phyloP scores from a whole-genome alignment of 2,113 vertebrate species.

The Aptenodytes patagonicus region DNA sequence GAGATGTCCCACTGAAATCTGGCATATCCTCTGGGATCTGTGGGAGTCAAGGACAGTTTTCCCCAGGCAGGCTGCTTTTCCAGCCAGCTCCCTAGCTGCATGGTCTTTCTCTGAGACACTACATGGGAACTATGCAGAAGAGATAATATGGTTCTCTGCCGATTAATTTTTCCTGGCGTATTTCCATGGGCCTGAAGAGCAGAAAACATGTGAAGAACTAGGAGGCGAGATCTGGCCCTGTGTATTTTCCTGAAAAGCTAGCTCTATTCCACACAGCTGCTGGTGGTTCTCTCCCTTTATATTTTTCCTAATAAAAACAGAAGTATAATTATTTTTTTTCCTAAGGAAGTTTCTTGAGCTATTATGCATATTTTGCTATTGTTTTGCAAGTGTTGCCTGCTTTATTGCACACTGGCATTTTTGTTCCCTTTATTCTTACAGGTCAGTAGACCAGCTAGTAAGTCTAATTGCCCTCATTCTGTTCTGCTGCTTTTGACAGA shows the following conservation, averaged over 20 bases:
- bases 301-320: not conserved
- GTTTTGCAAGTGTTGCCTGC: not conserved
- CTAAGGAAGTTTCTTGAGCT: not conserved
- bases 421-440: not conserved
- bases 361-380: not conserved
- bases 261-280: not conserved
- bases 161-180: conserved; percentile 7
- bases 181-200: conserved; percentile 30
- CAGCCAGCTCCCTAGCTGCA: conserved; percentile 17
- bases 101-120: conserved; percentile 21
- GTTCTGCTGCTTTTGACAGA: not conserved
- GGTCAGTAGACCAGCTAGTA: conserved; percentile 6
- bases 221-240: not conserved
- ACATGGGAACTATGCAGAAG: conserved; percentile 45
- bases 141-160: conserved; percentile 22
- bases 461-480: conserved; percentile 17
- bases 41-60: conserved; percentile 39
- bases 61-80: conserved; percentile 6
- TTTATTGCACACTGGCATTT: not conserved
- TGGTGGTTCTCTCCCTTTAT: not conserved
- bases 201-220: conserved; percentile 5
- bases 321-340: not conserved
- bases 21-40: conserved; percentile 18
- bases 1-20: not conserved
- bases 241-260: conserved; percentile 38